Conservation (phyloP, 2,888 invertebrate species). For the Lagria hirta region DNA sequence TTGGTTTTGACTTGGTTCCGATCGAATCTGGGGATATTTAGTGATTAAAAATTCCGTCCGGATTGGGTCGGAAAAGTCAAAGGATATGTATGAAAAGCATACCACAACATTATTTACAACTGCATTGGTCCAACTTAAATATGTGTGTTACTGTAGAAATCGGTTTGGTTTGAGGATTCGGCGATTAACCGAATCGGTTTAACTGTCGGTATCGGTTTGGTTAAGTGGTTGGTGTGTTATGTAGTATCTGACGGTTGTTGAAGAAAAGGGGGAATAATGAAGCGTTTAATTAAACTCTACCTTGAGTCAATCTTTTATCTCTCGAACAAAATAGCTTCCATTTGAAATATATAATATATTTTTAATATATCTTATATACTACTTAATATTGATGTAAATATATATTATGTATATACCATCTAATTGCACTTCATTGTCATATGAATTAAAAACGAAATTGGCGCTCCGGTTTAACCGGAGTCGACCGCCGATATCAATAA, state of each 20-base stretch:
- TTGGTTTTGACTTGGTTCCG: constrained; percentile 44
- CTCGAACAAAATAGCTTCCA: constrained; percentile 64
- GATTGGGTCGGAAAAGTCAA: constrained; percentile 42
- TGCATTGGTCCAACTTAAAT: constrained; percentile 53
- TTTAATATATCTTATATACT: constrained; percentile 56
- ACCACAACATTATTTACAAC: constrained; percentile 49
- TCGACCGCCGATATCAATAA: constrained; percentile 36
- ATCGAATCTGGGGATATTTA: constrained; percentile 12
- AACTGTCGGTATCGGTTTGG: constrained; percentile 64
- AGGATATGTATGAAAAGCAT: constrained; percentile 52
- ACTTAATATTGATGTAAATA: constrained; percentile 60
- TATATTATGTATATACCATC: constrained; percentile 61
- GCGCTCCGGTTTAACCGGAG: constrained; percentile 18
- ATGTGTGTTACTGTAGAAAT: constrained; percentile 50
- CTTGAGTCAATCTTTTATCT: constrained; percentile 66
- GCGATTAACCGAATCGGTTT: constrained; percentile 20
- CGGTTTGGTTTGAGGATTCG: constrained; percentile 50
- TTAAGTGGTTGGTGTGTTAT: constrained; percentile 57
- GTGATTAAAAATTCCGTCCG: no score
- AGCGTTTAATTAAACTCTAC: constrained; percentile 56
- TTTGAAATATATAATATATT: constrained; percentile 58
- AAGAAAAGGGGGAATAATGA: constrained; percentile 50
- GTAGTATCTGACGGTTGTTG: constrained; percentile 54
- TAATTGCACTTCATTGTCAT: constrained; percentile 65
- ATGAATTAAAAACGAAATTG: constrained; percentile 50